phyloP scores from a whole-genome alignment of 2,113 vertebrate genomes.

The Pelusios castaneus region DNA sequence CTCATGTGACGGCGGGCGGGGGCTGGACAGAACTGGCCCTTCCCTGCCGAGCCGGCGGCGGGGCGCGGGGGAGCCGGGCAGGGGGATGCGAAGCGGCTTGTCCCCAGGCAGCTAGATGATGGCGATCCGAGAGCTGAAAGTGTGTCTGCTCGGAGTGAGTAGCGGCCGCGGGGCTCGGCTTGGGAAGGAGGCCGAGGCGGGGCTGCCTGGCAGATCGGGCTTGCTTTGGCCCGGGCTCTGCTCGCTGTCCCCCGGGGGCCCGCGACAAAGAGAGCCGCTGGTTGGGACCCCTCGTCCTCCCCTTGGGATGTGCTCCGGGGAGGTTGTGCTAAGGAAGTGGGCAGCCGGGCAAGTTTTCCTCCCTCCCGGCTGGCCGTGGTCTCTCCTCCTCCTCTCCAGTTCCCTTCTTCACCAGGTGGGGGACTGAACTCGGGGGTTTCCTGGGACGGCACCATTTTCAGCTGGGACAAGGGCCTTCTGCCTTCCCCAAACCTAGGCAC shows the following conservation, averaged over 20 bases:
- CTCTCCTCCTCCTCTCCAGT: not conserved
- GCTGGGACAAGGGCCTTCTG: not conserved
- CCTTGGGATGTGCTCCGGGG: not conserved
- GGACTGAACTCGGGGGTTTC: not conserved
- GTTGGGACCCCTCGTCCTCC: rapidly evolving
- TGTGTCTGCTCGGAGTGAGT: slow-evolving; percentile 97
- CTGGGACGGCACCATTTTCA: not conserved
- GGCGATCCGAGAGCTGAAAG: slow-evolving; percentile 95
- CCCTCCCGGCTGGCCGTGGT: not conserved
- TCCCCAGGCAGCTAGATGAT: slow-evolving; percentile 74
- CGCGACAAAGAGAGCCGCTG: not conserved
- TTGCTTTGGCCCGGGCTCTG: not conserved
- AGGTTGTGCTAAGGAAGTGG: not conserved
- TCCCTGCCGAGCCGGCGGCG: no score
- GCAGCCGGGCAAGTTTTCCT: not conserved
- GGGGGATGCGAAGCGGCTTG: slow-evolving; percentile 51
- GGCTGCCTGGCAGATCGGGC: not conserved
- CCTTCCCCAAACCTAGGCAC: not conserved
- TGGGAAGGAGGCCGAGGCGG: not conserved
- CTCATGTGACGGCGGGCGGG: slow-evolving; percentile 57
- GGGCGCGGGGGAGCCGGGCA: slow-evolving; percentile 10
- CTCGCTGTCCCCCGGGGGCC: not conserved
- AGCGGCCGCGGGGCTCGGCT: not conserved
- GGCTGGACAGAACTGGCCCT: slow-evolving; percentile 54
- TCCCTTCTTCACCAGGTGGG: not conserved